Evolutionary conservation across 2,113 vertebrate species (phyloP), one percentile per base, ranked within the genome.

Genomic region (Gasterosteus nipponicus): DNA sequence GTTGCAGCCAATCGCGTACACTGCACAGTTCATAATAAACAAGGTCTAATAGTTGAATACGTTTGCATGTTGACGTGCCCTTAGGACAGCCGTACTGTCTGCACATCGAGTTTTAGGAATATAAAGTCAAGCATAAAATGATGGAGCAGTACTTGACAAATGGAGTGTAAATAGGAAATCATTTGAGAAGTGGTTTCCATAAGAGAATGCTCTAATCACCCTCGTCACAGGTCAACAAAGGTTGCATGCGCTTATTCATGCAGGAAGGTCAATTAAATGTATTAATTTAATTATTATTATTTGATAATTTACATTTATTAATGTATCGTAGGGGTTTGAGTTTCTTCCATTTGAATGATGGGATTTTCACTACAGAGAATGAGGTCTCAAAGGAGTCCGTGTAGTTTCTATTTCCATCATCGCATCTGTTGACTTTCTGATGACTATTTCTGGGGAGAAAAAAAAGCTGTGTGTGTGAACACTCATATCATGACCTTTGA

Each of bases 1-100:
- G 60, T 35, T 72, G 84, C 69, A 85, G 88, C 77, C 76, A 70
- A 78, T 67, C 80, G 72, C 85, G 78, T 81, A 80, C 70, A 73
- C 82, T 75, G 77, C 80, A 77, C 65, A 83, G 81, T 92, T 91
- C 92, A 91, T 93, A 91, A 94, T 92, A 86, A 92, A 95, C 69
- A 60, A 87, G 71, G 72, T 78, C 87, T 91, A 92, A 93, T 92
- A 88, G 90, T 91, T 92, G 90, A 93, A 92, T 89, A 77, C 86
- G 73, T 70, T 77, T 75, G 60, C 81, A 85, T 92, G 90, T 87
- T 86, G 88, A 91, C 89, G 86, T 69, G 75, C 88, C 87, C 88
- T 86, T 62, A 77, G 87, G 87, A 86, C 75, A 67, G 66, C 80
- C 82, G 68, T 82, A 80, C 80, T 72, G 82, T 78, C 78, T 73